Conservation (phyloP, 2,888 invertebrate species). For the Trissoscelio sp. region DNA sequence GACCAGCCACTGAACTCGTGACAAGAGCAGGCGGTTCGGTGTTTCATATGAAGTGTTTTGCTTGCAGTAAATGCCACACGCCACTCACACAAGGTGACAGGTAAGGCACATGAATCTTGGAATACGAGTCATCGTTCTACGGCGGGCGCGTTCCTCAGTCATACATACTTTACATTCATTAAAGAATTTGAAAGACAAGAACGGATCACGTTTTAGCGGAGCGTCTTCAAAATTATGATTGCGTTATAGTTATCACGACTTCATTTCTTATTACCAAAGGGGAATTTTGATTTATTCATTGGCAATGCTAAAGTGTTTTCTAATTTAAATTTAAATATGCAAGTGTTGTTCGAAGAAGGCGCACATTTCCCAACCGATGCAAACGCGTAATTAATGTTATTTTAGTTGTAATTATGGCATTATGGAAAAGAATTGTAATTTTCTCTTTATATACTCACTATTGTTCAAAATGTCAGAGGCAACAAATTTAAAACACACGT, state of each 20-base stretch:
- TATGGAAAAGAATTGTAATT: constrained; percentile 34
- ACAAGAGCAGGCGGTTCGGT: constrained; percentile 92
- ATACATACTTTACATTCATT: constrained; percentile 66
- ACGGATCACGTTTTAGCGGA: constrained; percentile 47
- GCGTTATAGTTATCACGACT: constrained; percentile 37
- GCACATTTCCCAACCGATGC: constrained; percentile 4
- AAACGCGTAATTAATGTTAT: constrained; percentile 30
- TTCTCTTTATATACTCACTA: constrained; percentile 21
- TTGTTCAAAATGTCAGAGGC: constrained; percentile 58
- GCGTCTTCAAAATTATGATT: constrained; percentile 54
- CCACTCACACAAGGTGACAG: constrained; percentile 96
- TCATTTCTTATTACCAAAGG: constrained; percentile 32
- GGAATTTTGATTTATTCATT: constrained; percentile 53
- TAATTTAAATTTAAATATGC: constrained; percentile 47
- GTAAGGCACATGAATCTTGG: constrained; percentile 82
- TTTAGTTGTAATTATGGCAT: constrained; percentile 40
- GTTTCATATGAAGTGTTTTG: constrained; percentile 98
- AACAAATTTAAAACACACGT: constrained; percentile 55
- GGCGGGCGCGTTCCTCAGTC: constrained; percentile 40
- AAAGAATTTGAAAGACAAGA: constrained; percentile 65
- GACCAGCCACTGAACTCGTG: constrained; percentile 96
- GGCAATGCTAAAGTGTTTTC: constrained; percentile 20
- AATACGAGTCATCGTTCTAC: constrained; percentile 52
- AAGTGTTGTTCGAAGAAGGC: neutral
- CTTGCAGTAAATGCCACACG: constrained; percentile 96